phyloP scores from a whole-genome alignment of 2,888 invertebrate species.

The Pristionchus mayeri region DNA sequence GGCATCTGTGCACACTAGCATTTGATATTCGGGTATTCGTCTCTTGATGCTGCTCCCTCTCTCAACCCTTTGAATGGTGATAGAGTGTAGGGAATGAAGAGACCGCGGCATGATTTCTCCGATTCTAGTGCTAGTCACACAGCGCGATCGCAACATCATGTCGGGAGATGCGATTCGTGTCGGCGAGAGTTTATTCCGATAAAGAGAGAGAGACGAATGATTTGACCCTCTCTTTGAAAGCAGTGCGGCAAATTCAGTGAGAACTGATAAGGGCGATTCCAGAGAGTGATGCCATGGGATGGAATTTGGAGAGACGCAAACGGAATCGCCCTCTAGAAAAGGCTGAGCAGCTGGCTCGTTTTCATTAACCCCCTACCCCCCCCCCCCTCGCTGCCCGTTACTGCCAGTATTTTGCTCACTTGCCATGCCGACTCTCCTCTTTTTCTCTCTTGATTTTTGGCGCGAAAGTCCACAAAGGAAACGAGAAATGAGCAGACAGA shows the following conservation, averaged over 20 bases:
- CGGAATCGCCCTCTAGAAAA: not conserved
- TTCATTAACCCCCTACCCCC: not conserved
- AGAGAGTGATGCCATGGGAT: slow-evolving; percentile 12
- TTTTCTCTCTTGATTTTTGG: slow-evolving; percentile 13
- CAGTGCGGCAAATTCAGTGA: not conserved
- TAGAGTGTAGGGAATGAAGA: no score
- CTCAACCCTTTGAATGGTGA: no score
- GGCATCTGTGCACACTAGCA: slow-evolving; percentile 13
- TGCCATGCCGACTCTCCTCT: slow-evolving; percentile 13
- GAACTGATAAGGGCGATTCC: not conserved
- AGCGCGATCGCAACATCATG: not conserved
- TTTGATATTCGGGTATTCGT: no score
- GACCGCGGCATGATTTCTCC: no score
- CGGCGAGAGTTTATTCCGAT: not conserved
- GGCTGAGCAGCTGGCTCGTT: slow-evolving; percentile 12
- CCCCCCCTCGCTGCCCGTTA: not conserved
- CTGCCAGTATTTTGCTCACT: slow-evolving; percentile 12
- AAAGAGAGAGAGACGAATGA: no score
- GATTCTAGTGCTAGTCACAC: no score
- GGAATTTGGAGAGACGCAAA: not conserved
- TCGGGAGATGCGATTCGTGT: not conserved
- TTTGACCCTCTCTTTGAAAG: no score
- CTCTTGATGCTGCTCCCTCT: no score
- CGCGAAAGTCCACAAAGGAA: slow-evolving; percentile 14
- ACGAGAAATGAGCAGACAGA: slow-evolving; percentile 25